Base-by-base conservation (phyloP, 2,888 invertebrate genomes). In the Heliconius ethilla region DNA sequence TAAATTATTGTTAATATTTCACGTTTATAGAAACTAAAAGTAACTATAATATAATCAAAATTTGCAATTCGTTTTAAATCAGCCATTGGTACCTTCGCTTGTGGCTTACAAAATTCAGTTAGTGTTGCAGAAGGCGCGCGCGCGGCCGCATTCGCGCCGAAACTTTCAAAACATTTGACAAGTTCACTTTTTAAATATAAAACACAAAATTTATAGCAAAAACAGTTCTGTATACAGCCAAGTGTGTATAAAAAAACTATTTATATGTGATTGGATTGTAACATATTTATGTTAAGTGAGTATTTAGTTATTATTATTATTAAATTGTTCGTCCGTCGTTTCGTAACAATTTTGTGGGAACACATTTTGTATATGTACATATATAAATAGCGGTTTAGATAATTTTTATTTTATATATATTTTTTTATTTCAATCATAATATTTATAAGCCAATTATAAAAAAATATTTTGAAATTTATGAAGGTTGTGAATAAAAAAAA, bases 31-130 rank as follows among this genome's bases (percentile, higher is more conserved):
- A 63, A 63, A 59, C 40, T 33, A 70, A 70, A 62, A 77, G 67
- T 18, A 59, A 59, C 59, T 59, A n/a, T n/a, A 59, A 59, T 59
- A 33, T 25, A 79, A 59, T 75, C 67, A 76, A 76, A 76, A 79
- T 79, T 76, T 62, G 63, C 74, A 37, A 65, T 62, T 65, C 74
- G 45, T 27, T 51, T 59, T 63, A 74, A 85, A 86, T 86, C 59
- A 27, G 86, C 84, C 83, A 86, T 78, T 88, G 87, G 86, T 89
- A 90, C 93, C 91, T 93, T 92, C 91, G 88, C 90, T 88, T 88
- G 88, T 89, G 89, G 91, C 91, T 90, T 88, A 92, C 93, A 90
- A 92, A 92, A 92, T 91, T 94, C 92, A 94, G 93, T 93, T 91
- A 85, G 91, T 89, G 89, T 87, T 88, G 91, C 87, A 89, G 89